Evolutionary conservation across 2,113 vertebrate species (phyloP).

Genomic region (Microcebus lehilahytsara): DNA sequence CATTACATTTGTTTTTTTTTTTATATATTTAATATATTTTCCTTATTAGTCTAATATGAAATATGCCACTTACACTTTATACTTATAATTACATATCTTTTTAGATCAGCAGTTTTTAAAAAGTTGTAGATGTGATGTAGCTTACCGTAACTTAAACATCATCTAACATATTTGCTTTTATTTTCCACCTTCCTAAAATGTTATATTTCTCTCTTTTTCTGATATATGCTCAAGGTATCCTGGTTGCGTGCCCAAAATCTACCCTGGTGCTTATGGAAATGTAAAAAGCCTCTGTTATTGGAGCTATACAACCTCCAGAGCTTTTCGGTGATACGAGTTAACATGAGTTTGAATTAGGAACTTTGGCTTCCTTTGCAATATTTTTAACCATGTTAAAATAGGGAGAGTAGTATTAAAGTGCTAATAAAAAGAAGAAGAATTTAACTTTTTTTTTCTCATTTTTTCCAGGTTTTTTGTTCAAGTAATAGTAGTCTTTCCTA

Average conservation of each 20-base stretch:
- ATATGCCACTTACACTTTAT: background rate
- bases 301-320: background rate
- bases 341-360: background rate
- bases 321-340: background rate
- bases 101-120: background rate
- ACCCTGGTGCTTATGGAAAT: background rate
- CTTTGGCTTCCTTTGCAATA: background rate
- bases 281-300: background rate
- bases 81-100: background rate
- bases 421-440: background rate
- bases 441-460: background rate
- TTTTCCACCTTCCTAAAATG: background rate
- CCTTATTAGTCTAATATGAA: background rate
- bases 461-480: background rate
- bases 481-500: background rate
- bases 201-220: background rate
- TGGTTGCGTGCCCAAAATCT: background rate
- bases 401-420: background rate
- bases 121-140: background rate
- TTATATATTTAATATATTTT: background rate
- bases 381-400: background rate
- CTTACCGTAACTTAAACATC: background rate
- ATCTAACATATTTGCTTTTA: background rate
- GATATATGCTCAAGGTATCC: background rate
- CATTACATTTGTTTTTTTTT: background rate